Percentiles rank a stretch among this genome's conserved stretches.
These are phyloP conservation scores for Mionectes macconnelli DNA, from an alignment of 2,113 vertebrate species.

Conservation along the genomic window DNA sequence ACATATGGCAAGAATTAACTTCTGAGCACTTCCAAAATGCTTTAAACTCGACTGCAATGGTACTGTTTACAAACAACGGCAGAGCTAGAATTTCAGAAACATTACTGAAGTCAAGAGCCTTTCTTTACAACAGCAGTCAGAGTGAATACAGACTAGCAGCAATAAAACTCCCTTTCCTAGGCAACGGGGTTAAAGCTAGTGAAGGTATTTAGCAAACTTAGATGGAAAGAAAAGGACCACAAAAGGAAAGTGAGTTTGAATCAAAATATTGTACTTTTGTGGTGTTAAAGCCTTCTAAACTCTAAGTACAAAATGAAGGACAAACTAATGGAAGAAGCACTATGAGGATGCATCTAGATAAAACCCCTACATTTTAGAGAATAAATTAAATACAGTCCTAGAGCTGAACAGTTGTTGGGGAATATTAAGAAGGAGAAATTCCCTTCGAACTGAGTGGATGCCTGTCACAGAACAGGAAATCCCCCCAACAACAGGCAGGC, in stretches of 20 bases:
- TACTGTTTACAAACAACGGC: background rate
- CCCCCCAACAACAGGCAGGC: background rate
- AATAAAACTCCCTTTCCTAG: background rate
- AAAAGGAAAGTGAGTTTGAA: background rate
- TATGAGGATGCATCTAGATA: background rate
- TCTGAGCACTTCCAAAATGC: background rate
- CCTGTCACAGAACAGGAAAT: background rate
- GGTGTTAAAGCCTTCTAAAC: background rate
- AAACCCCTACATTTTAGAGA: background rate
- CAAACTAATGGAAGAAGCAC: background rate
- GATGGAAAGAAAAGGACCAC: background rate
- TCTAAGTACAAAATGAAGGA: background rate
- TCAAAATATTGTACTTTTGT: background rate
- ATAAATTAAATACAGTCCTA: background rate
- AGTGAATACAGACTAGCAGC: background rate
- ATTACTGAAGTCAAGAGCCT: background rate
- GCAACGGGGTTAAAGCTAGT: background rate
- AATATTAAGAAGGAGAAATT: background rate
- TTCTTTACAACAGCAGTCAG: background rate
- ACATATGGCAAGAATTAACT: background rate
- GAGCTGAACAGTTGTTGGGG: background rate
- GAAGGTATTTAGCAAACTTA: conserved; percentile 4
- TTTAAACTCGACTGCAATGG: background rate
- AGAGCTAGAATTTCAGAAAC: background rate
- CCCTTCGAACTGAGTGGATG: background rate